Evolutionary conservation across 2,888 invertebrate genomes (phyloP).

Genomic region (Idaea dimidiata): DNA sequence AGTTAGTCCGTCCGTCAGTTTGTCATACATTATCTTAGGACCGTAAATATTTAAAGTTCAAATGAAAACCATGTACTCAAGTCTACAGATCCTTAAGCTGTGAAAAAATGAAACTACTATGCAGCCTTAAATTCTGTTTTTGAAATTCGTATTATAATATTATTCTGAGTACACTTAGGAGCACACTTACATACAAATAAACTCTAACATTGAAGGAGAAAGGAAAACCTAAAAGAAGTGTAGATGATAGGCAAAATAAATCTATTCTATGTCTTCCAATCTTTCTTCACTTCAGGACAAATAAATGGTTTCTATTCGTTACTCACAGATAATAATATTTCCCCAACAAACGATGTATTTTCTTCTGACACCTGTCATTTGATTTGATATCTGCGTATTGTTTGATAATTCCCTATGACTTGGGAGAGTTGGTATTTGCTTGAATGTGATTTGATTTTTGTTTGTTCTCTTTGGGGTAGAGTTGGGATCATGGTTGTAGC

Average conservation of each 20-base stretch:
- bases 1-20: too few species aligned
- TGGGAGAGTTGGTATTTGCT: slow-evolving; percentile 12
- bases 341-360: neutral
- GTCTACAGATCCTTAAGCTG: too few species aligned
- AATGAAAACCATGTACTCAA: too few species aligned
- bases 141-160: too few species aligned
- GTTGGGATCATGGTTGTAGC: slow-evolving; percentile 13
- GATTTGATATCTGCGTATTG: slow-evolving; percentile 13
- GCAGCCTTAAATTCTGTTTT: too few species aligned
- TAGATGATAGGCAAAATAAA: neutral
- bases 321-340: neutral
- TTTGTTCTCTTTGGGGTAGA: slow-evolving; percentile 7
- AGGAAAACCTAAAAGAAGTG: too few species aligned
- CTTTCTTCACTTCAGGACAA: neutral
- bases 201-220: too few species aligned
- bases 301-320: neutral
- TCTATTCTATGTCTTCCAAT: neutral
- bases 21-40: too few species aligned
- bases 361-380: slow-evolving; percentile 23
- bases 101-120: too few species aligned
- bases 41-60: too few species aligned
- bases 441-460: slow-evolving; percentile 6
- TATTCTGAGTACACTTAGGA: too few species aligned
- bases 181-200: too few species aligned
- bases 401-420: slow-evolving; percentile 11